Conservation (phyloP, 2,888 invertebrate genomes). For the Zaprionus obscuricornis region DNA sequence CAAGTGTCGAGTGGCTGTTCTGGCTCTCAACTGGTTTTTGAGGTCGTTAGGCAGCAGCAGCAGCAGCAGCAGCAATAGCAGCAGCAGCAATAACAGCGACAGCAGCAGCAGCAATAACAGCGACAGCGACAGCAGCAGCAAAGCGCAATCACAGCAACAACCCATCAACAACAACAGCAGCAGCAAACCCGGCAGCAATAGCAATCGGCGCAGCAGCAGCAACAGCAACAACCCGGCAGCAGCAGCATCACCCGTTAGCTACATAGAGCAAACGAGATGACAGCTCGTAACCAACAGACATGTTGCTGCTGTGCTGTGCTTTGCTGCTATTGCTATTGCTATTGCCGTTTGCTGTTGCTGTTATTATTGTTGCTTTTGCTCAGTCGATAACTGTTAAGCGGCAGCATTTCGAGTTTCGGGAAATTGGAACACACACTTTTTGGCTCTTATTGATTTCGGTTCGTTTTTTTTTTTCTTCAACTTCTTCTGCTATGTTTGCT, state of each 20-base stretch:
- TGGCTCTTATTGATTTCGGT: slow-evolving; percentile 50
- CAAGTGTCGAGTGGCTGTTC: slow-evolving; percentile 50
- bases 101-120: neutral
- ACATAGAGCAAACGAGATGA: slow-evolving; percentile 23
- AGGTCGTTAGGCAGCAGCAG: slow-evolving; percentile 57
- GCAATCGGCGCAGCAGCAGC: slow-evolving; percentile 7
- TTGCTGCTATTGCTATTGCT: slow-evolving; percentile 7
- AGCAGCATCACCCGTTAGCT: slow-evolving; percentile 51
- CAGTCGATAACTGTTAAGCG: slow-evolving; percentile 51
- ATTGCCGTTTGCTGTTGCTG: slow-evolving; percentile 12
- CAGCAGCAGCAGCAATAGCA: slow-evolving; percentile 10
- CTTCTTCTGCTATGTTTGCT: too few relatives aligned
- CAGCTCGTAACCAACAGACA: slow-evolving; percentile 13
- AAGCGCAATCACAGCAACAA: neutral
- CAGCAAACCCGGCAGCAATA: slow-evolving; percentile 10
- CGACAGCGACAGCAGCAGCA: neutral
- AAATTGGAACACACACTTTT: slow-evolving; percentile 51
- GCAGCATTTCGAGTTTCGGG: slow-evolving; percentile 44
- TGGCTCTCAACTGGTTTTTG: slow-evolving; percentile 60
- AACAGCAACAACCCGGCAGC: too few relatives aligned
- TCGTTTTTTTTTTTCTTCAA: slow-evolving; percentile 17
- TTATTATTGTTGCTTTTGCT: slow-evolving; percentile 4
- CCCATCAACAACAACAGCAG: too few relatives aligned
- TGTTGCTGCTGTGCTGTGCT: slow-evolving; percentile 13
- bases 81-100: slow-evolving; percentile 13